Evolutionary conservation across 2,113 vertebrate genomes (phyloP).

Genomic region (Spea bombifrons): DNA sequence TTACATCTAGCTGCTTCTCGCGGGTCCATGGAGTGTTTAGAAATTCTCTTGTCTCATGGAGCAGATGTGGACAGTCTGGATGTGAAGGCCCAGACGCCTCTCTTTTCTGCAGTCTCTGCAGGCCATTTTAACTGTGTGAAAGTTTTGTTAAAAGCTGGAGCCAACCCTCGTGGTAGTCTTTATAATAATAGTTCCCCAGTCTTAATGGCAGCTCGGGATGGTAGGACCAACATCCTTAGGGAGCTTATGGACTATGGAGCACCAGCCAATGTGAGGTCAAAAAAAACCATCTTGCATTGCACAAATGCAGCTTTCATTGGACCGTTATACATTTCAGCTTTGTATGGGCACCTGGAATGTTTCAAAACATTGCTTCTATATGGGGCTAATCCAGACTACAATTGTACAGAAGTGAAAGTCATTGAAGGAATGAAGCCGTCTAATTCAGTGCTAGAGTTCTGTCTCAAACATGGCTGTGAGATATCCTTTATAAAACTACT

Average conservation of each 20-base stretch:
- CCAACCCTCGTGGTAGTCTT: slow-evolving; percentile 76
- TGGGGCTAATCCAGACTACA: slow-evolving; percentile 86
- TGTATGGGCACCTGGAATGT: slow-evolving; percentile 84
- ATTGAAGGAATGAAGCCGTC: slow-evolving; percentile 72
- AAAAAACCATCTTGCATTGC: slow-evolving; percentile 76
- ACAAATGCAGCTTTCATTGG: slow-evolving; percentile 75
- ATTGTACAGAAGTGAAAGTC: slow-evolving; percentile 77
- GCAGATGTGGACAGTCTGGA: slow-evolving; percentile 87
- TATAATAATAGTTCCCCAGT: slow-evolving; percentile 88
- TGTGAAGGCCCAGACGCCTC: slow-evolving; percentile 89
- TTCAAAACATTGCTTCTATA: slow-evolving; percentile 81
- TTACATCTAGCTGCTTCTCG: slow-evolving; percentile 77
- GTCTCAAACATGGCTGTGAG: slow-evolving; percentile 76
- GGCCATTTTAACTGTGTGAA: slow-evolving; percentile 82
- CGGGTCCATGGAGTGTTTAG: slow-evolving; percentile 75
- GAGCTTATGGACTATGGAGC: slow-evolving; percentile 80
- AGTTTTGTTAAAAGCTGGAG: slow-evolving; percentile 78
- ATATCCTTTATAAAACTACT: slow-evolving; percentile 79
- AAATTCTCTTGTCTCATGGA: slow-evolving; percentile 77
- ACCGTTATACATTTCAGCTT: slow-evolving; percentile 82
- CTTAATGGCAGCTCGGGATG: slow-evolving; percentile 80
- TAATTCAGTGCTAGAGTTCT: slow-evolving; percentile 83
- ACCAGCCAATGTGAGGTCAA: slow-evolving; percentile 73
- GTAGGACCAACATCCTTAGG: slow-evolving; percentile 67
- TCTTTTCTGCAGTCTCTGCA: slow-evolving; percentile 85